Evolutionary conservation across 2,113 vertebrate species (phyloP), one percentile per base, ranked within the genome.

Genomic region (Melanerpes aurifrons): DNA sequence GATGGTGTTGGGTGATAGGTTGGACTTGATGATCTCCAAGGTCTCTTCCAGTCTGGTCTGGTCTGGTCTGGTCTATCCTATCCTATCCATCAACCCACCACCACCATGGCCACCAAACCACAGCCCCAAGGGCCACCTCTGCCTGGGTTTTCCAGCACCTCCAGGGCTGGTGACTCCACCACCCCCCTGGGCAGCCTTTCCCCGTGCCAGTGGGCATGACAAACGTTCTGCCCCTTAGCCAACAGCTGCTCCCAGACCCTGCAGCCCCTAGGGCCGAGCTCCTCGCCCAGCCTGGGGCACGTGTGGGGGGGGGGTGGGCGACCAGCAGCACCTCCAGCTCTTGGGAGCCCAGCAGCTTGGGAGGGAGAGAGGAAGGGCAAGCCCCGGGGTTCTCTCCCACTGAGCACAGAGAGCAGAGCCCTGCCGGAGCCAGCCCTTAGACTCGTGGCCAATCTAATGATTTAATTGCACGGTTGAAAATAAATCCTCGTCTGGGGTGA

Each of bases 391-490:
- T 14, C 3, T 63, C 78, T 11, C 11, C 40, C 86, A n/a, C 25
- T 5, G 43, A 64, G 1, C 1, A 3, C 4, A 4, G 1, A 0
- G n/a, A 87, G 74, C 54, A 43, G 54, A 58, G 57, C 63, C 58
- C 31, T 1, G 0, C 16, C 37, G 61, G 35, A 17, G 68, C 64
- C 16, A 26, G 40, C 74, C 70, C 47, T 21, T 61, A 9, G 29
- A 0, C 79, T 76, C 47, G 7, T 11, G 67, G 58, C 87, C 90
- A 4, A 24, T 5, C 29, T 31, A n/a, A 83, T 64, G n/a, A 45
- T 88, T 89, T 79, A 79, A 91, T 90, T 40, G 43, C 80, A 7
- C 7, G 0, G 54, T 93, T 63, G 13, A 89, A 92, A 89, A 78
- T 66, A 91, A 91, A 90, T 64, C 58, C 66, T 63, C 0, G 9